Percentiles rank a stretch among this genome's conserved stretches.
These are phyloP conservation scores for Lucifuga dentata DNA, from an alignment of 2,113 vertebrate genomes.

Conservation along the genomic window DNA sequence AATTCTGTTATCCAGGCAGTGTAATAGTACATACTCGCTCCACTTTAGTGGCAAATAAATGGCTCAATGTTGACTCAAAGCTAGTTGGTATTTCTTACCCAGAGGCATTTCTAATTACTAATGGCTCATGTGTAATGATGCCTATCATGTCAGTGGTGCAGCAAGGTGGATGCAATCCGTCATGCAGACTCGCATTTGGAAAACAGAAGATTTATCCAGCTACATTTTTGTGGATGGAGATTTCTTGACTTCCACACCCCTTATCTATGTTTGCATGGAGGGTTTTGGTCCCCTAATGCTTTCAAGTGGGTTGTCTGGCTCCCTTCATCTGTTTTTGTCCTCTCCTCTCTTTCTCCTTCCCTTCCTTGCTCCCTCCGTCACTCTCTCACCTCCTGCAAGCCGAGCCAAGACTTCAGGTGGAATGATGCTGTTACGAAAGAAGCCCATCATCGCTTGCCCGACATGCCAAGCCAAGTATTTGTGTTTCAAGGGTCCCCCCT, in stretches of 20 bases:
- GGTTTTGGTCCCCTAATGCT: conserved; percentile 35
- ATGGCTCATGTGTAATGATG: conserved; percentile 70
- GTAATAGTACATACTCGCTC: not conserved
- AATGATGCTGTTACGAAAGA: conserved; percentile 86
- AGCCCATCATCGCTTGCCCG: conserved; percentile 84
- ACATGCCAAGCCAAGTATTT: conserved; percentile 90
- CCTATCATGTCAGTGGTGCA: conserved; percentile 66
- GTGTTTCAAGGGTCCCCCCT: conserved; percentile 86
- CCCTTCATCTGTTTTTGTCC: conserved; percentile 24
- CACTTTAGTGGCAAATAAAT: conserved; percentile 20
- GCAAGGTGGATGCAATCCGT: conserved; percentile 58
- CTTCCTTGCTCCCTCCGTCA: not conserved
- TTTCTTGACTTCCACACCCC: conserved; percentile 41
- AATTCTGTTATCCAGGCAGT: not conserved
- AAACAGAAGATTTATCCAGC: conserved; percentile 21
- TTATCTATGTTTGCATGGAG: conserved; percentile 54
- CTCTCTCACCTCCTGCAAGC: conserved; percentile 57
- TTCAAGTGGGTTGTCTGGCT: conserved; percentile 44
- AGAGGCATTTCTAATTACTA: conserved; percentile 66
- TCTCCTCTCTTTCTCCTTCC: not conserved
- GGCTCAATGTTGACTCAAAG: conserved; percentile 55
- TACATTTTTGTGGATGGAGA: not conserved
- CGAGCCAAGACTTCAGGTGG: conserved; percentile 84
- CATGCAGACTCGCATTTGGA: conserved; percentile 43
- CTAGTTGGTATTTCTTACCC: conserved; percentile 63